A percentile compares a stretch with the other conserved stretches of the same genome.
phyloP scores from a whole-genome alignment of 2,113 vertebrate genomes.

The Salvelinus sp. region DNA sequence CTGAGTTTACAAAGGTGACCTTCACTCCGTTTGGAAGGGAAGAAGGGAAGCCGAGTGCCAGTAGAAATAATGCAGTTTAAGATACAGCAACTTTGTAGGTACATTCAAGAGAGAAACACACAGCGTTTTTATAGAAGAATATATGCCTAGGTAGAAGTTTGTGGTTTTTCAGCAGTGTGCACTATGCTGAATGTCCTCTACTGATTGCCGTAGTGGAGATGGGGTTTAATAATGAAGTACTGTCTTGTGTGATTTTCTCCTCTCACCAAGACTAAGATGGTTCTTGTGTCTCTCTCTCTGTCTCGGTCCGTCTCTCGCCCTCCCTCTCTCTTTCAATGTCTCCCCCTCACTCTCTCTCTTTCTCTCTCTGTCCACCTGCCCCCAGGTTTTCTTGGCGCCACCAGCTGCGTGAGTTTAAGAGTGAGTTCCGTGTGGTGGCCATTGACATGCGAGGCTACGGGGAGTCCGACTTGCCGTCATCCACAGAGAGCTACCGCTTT shows the following conservation, averaged over 20 bases:
- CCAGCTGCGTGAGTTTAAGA: constrained; percentile 96
- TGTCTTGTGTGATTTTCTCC: neutral
- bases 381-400: constrained; percentile 96
- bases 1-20: constrained; percentile 34
- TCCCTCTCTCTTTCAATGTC: neutral
- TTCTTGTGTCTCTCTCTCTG: neutral
- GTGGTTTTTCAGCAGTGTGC: no score
- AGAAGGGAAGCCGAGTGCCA: constrained; percentile 19
- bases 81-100: no score
- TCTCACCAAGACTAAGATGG: no score
- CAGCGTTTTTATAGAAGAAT: neutral
- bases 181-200: no score
- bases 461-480: constrained; percentile 88
- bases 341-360: neutral
- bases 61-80: constrained; percentile 3
- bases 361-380: neutral
- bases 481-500: constrained; percentile 84
- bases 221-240: no score
- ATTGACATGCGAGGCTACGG: constrained; percentile 95
- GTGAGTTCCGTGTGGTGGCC: constrained; percentile 94
- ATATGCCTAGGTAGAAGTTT: neutral
- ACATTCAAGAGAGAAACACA: no score
- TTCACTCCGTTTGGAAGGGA: constrained; percentile 27
- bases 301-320: neutral
- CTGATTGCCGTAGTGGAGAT: no score